phyloP scores from a whole-genome alignment of 2,113 vertebrate genomes.

The Nesospiza acunhae region DNA sequence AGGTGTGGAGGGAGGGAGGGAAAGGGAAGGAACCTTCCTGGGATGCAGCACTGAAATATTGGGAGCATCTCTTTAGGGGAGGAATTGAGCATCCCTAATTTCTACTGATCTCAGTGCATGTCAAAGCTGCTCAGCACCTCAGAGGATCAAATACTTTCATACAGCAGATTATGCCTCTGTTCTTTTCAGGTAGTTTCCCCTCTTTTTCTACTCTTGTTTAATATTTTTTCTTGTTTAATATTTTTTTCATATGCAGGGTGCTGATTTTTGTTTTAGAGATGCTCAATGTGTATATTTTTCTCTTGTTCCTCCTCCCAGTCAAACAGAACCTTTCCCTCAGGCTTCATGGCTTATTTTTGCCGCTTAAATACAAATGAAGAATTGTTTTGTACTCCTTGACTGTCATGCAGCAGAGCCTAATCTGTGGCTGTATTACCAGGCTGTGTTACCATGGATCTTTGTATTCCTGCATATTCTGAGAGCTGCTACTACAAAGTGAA shows the following conservation, averaged over 20 bases:
- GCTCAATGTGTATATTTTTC: neutral
- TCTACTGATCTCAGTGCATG: neutral
- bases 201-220: neutral
- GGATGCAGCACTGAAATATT: neutral
- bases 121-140: neutral
- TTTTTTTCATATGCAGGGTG: neutral
- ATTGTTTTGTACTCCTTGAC: neutral
- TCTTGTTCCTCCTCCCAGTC: neutral
- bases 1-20: neutral
- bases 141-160: neutral
- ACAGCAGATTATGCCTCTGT: neutral
- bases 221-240: neutral
- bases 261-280: neutral
- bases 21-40: neutral
- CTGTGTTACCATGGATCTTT: neutral
- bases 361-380: neutral
- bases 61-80: neutral
- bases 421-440: neutral
- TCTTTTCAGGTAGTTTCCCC: neutral
- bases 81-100: neutral
- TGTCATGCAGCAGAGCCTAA: neutral
- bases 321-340: neutral
- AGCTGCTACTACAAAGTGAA: neutral
- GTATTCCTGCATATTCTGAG: neutral
- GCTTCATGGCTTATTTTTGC: neutral